Conservation (phyloP, 2,113 vertebrate species). For the Lycaon pictus region DNA sequence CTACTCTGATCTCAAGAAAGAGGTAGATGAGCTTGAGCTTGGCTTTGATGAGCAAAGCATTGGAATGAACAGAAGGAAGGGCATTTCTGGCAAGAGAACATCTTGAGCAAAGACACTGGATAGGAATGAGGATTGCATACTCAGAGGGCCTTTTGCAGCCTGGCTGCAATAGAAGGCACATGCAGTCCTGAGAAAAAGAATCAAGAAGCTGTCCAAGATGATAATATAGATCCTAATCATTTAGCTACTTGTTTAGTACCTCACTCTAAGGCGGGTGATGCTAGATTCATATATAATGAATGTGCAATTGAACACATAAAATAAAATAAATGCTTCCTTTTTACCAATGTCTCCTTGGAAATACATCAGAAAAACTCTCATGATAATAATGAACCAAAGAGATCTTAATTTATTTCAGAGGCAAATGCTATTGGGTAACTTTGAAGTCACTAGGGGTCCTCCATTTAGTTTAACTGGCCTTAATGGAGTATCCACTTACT, state of each 20-base stretch:
- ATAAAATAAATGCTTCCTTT: conserved; percentile 35
- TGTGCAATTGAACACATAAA: not conserved
- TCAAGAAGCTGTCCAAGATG: not conserved
- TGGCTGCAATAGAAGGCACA: not conserved
- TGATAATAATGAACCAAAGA: not conserved
- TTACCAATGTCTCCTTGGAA: not conserved
- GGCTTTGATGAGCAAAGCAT: not conserved
- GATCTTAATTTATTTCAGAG: conserved; percentile 16
- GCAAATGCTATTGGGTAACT: not conserved
- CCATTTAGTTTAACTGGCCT: not conserved
- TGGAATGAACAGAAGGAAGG: not conserved
- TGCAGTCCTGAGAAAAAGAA: not conserved
- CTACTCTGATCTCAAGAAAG: not conserved
- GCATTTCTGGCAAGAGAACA: not conserved
- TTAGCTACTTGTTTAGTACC: not conserved
- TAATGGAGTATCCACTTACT: not conserved
- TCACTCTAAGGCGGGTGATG: not conserved
- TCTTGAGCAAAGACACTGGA: not conserved
- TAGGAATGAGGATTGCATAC: not conserved
- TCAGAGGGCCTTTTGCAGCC: not conserved
- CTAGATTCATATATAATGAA: not conserved
- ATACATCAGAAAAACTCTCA: not conserved
- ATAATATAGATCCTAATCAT: not conserved
- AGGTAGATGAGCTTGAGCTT: not conserved
- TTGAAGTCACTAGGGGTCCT: not conserved